Percentiles rank a stretch among this genome's conserved stretches.
phyloP scores from a whole-genome alignment of 2,113 vertebrate genomes.

The human (Homo sapiens) region DNA sequence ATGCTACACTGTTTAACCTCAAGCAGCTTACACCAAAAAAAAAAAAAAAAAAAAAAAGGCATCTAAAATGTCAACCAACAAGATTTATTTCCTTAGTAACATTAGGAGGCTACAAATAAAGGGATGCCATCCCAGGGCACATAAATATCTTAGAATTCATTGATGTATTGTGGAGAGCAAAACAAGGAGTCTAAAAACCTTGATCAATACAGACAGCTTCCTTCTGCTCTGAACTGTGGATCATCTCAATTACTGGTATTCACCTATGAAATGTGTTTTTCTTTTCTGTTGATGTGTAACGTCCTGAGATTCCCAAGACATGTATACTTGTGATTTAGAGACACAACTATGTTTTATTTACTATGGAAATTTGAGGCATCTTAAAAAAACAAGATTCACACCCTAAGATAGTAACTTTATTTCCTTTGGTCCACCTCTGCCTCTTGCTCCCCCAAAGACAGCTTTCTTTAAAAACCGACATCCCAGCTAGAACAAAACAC shows the following conservation, averaged over 20 bases:
- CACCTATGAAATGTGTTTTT: not conserved
- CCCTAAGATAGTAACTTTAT: slow-evolving; percentile 40
- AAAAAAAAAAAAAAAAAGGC: slow-evolving; percentile 59
- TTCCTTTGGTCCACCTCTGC: not conserved
- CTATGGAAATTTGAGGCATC: slow-evolving; percentile 18
- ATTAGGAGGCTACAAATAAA: not conserved
- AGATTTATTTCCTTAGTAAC: not conserved
- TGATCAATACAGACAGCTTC: not conserved
- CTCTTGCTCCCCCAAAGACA: not conserved
- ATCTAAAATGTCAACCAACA: not conserved
- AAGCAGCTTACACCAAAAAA: slow-evolving; percentile 37
- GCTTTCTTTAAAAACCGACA: slow-evolving; percentile 6
- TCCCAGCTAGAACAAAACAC: not conserved
- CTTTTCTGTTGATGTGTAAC: slow-evolving; percentile 4
- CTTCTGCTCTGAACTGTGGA: not conserved
- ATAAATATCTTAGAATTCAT: not conserved
- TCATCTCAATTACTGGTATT: not conserved
- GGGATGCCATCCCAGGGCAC: not conserved
- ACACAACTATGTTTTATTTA: slow-evolving; percentile 40
- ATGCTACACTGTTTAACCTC: not conserved
- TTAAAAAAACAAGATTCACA: slow-evolving; percentile 41
- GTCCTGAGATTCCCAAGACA: not conserved
- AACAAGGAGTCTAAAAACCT: not conserved
- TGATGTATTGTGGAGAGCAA: not conserved
- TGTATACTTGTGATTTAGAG: slow-evolving; percentile 13